These are phyloP conservation scores for Haemorhous mexicanus DNA, from an alignment of 2,113 vertebrate genomes.

Conservation along the genomic window DNA sequence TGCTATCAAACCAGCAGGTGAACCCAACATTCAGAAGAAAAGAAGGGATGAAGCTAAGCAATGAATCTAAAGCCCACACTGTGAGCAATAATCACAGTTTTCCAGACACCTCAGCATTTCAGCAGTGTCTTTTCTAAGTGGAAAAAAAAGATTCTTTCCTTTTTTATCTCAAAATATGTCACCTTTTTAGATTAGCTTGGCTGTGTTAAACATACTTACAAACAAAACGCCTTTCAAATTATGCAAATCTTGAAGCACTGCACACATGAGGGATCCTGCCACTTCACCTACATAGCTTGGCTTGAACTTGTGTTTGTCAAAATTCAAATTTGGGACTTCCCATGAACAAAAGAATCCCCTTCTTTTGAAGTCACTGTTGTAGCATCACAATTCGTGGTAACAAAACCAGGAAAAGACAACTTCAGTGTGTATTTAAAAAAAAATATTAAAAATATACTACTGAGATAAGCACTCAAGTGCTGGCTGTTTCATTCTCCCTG, in stretches of 20 bases:
- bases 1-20: neutral
- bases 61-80: neutral
- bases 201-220: neutral
- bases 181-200: neutral
- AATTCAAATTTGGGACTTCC: neutral
- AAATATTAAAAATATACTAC: neutral
- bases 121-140: neutral
- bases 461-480: neutral
- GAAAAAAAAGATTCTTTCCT: neutral
- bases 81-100: slow-evolving; percentile 36
- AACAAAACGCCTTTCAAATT: neutral
- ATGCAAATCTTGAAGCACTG: neutral
- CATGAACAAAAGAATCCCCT: neutral
- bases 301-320: neutral
- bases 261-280: neutral
- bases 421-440: neutral
- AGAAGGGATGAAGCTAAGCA: neutral
- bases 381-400: neutral
- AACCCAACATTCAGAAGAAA: neutral
- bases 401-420: neutral
- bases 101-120: neutral
- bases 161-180: slow-evolving; percentile 26
- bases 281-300: neutral
- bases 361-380: neutral
- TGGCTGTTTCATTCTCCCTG: neutral